Base-by-base conservation (phyloP, 2,113 vertebrate genomes). In the Cheilinus undulatus region DNA sequence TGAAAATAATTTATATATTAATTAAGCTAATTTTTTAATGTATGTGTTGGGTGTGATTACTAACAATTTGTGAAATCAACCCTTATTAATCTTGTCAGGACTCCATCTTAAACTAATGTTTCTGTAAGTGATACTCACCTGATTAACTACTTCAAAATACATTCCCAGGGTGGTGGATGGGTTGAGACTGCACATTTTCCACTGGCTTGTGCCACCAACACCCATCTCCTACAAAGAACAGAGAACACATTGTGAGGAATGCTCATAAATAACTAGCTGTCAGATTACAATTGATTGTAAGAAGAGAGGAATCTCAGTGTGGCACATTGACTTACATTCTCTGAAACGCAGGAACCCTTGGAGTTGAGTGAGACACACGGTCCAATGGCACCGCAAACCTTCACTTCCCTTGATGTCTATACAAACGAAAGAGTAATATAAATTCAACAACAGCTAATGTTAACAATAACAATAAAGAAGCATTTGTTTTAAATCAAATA, bases 141-240 rank as follows among this genome's bases (percentile, higher is more conserved):
- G 97, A 94, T 97, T 99, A 46, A 98, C 96, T 11, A 99, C 96
- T 93, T 99, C 98, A 91, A 99, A 98, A 76, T 95, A 99, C 74
- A 99, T 69, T 28, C 92, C 96, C 51, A 99, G 76, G 13, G 98
- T 99, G 46, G 95, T 95, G 19, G 94, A 95, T 1, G 96, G 95
- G 84, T 93, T 96, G 64, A 99, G 90, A 50, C 95, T 87, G 86
- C 97, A 99, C 23, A 99, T 88, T 86, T 99, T 99, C 98, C 98
- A 99, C 57, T 99, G 97, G 89, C 85, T 95, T 0, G 98, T 99
- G 58, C 97, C 97, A 73, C 96, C 96, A 4, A 95, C 61, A 19
- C 98, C 98, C 91, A 99, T 90, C 83, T 99, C 97, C 98, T 99
- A 70, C 22, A 76, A 23, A 46, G 57, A 59, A 73, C 48, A 72